phyloP scores from a whole-genome alignment of 2,888 invertebrate genomes.

The Spilosoma lubricipeda region DNA sequence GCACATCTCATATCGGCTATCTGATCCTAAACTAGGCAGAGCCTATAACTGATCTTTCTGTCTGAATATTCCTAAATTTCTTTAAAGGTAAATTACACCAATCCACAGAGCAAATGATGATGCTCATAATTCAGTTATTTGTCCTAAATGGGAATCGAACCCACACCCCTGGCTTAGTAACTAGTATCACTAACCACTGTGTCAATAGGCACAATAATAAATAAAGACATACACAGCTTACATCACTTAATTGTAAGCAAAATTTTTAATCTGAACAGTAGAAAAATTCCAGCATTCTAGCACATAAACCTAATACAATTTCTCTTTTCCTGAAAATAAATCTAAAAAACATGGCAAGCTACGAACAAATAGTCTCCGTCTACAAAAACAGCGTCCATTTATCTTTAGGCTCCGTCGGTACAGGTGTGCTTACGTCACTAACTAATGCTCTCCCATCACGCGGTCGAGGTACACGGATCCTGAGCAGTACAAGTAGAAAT shows the following conservation, averaged over 20 bases:
- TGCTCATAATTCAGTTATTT: neutral
- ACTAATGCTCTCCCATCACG: conserved; percentile 52
- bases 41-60: too few relatives aligned
- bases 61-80: too few relatives aligned
- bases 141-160: too few relatives aligned
- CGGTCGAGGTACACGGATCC: conserved; percentile 34
- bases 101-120: neutral
- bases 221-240: too few relatives aligned
- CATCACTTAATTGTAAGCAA: neutral
- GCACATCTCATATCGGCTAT: too few relatives aligned
- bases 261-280: neutral
- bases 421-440: conserved; percentile 50
- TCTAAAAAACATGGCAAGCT: conserved; percentile 13
- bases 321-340: conserved; percentile 12
- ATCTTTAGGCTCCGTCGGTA: conserved; percentile 42
- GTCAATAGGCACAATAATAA: too few relatives aligned
- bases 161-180: too few relatives aligned
- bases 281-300: neutral
- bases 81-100: neutral
- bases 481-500: conserved; percentile 6
- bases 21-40: too few relatives aligned
- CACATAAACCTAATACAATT: neutral
- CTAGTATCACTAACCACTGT: neutral
- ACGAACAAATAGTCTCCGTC: conserved; percentile 19
- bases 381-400: conserved; percentile 49